Conservation (phyloP, 2,888 invertebrate species). For the Tribolium freemani region DNA sequence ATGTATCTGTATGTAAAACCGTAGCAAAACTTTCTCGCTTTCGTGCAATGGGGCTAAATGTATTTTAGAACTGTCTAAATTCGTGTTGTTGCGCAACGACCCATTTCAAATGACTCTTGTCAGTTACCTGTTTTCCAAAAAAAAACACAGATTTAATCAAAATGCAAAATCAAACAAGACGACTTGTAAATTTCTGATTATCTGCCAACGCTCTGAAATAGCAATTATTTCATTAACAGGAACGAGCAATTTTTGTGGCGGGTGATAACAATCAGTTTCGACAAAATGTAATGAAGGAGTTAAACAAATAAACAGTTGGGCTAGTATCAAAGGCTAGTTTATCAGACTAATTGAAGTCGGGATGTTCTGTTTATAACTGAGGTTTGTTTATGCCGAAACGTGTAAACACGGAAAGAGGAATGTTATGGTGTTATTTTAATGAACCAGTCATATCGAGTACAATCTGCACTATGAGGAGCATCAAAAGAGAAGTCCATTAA, state of each 20-base stretch:
- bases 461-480: conserved; percentile 15
- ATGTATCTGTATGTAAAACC: conserved; percentile 19
- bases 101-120: conserved; percentile 28
- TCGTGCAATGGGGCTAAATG: conserved; percentile 6
- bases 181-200: background rate
- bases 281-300: background rate
- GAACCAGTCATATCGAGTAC: conserved; percentile 31
- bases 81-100: conserved; percentile 32
- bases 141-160: conserved; percentile 5
- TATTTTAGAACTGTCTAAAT: conserved; percentile 37
- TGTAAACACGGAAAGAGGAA: conserved; percentile 21
- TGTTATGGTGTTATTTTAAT: conserved; percentile 28
- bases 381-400: conserved; percentile 21
- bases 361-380: conserved; percentile 22
- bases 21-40: background rate
- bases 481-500: conserved; percentile 16
- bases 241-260: background rate
- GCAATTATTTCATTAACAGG: background rate
- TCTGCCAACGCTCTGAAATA: background rate
- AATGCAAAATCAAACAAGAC: conserved; percentile 4
- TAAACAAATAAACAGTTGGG: conserved; percentile 19
- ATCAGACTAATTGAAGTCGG: conserved; percentile 23
- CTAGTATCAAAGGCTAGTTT: conserved; percentile 13
- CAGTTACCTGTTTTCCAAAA: conserved; percentile 21
- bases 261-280: background rate